A percentile compares a stretch with the other conserved stretches of the same genome.
Evolutionary conservation across 2,797 vertebrate genomes (phyloP).

Genomic region (Coendou prehensilis): DNA sequence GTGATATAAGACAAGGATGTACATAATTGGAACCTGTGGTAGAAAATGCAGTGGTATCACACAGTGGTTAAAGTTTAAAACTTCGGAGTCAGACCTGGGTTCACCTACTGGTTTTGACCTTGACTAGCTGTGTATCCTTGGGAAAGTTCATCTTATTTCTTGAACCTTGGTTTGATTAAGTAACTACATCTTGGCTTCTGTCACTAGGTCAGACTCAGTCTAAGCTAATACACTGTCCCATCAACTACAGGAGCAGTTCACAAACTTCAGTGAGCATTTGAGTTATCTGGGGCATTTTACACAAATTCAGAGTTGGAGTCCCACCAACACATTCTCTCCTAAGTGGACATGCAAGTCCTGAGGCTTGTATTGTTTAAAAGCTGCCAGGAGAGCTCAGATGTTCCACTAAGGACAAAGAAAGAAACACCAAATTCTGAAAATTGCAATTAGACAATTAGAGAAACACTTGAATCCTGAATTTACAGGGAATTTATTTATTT

Average conservation of each 20-base stretch:
- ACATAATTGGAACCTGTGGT: background rate
- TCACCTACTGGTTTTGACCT: background rate
- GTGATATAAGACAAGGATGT: background rate
- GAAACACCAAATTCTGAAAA: background rate
- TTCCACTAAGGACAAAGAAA: background rate
- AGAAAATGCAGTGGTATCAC: background rate
- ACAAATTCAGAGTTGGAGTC: background rate
- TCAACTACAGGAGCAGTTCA: background rate
- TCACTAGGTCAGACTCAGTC: background rate
- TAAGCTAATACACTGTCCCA: background rate
- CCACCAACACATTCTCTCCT: background rate
- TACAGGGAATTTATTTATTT: background rate
- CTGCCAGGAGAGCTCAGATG: background rate
- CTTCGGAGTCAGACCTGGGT: background rate
- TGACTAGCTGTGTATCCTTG: background rate
- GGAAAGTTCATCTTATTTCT: background rate
- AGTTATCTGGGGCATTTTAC: background rate
- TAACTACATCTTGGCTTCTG: background rate
- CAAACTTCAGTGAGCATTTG: background rate
- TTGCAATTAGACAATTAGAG: background rate
- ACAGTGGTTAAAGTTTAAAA: background rate
- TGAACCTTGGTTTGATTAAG: background rate
- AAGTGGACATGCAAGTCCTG: background rate
- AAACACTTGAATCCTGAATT: background rate
- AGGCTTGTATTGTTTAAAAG: background rate